phyloP scores from a whole-genome alignment of 2,113 vertebrate genomes.

The Brevimyrus niger region DNA sequence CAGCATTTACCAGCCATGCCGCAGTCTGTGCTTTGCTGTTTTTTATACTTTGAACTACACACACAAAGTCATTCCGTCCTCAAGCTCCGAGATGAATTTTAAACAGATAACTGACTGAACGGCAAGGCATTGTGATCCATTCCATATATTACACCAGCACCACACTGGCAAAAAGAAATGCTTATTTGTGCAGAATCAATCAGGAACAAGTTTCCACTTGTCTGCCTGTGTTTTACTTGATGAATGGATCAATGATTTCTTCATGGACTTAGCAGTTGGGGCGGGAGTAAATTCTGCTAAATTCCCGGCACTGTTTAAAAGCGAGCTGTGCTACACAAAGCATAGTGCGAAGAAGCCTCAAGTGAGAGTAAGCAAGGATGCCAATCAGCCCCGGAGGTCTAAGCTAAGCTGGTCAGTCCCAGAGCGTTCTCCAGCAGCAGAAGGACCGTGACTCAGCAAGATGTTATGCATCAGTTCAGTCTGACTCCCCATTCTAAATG shows the following conservation, averaged over 20 bases:
- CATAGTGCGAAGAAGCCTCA: not conserved
- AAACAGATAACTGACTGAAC: not conserved
- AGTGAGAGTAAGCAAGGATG: not conserved
- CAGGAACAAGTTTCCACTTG: not conserved
- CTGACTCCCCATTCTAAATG: not conserved
- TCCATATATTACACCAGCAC: not conserved
- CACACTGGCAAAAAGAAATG: not conserved
- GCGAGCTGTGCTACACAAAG: not conserved
- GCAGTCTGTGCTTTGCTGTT: not conserved
- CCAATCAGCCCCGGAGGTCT: not conserved
- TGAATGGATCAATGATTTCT: constrained; percentile 6
- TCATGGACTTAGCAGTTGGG: not conserved
- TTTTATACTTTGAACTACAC: not conserved
- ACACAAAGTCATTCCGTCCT: not conserved
- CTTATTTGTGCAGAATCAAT: constrained; percentile 10
- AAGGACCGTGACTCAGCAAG: not conserved
- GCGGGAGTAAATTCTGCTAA: not conserved
- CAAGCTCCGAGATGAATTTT: not conserved
- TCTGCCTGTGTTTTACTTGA: constrained; percentile 6
- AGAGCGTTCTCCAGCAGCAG: not conserved
- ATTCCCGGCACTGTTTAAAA: not conserved
- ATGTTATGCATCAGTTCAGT: not conserved
- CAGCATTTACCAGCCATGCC: not conserved
- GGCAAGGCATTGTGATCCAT: not conserved
- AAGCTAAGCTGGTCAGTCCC: not conserved